Evolutionary conservation across 2,797 vertebrate genomes (phyloP), one percentile per base, ranked within the genome.

Genomic region (Gymnopithys bicolor): DNA sequence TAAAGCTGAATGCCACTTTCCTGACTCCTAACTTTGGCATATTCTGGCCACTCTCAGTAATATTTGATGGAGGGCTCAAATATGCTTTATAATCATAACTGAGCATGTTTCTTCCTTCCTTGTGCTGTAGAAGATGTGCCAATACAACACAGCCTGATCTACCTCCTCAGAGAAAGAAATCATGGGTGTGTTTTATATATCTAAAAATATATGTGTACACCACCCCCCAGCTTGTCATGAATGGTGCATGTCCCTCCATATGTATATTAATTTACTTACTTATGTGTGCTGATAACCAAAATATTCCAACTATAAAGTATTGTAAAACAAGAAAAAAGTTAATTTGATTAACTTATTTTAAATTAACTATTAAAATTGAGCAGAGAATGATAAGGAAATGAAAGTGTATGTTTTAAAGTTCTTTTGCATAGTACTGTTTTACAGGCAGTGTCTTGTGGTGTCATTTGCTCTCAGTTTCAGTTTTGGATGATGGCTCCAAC

Each of bases 131-230:
- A 53, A 46, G 66, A 30, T 64, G 30, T 73, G 19, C 30, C 32
- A 67, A 22, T 52, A 30, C 22, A 33, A 1, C 1, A 3, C 45
- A 85, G 43, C 35, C 16, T 92, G 48, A 67, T n/a, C 30, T 83
- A 2, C 22, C 5, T 63, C 10, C 12, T 79, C 24, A 49, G 51
- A 62, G 21, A 74, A 76, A 80, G 18, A 70, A 69, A 41, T 8
- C 0, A 27, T 58, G 8, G 8, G 5, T 55, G 3, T 45, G 17
- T 37, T 32, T 53, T 49, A 33, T 22, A 4, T 28, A 10, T 28
- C 11, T 59, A 16, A 30, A 35, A 37, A 56, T 27, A 30, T 1
- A 37, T 14, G 0, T 10, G 6, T 41, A 9, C 1, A 49, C 3
- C 9, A 10, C 4, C 4, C 3, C 5, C 7, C 6, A 11, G 6